Conservation (phyloP, 2,888 invertebrate genomes). For the Trissoscelio sp. region DNA sequence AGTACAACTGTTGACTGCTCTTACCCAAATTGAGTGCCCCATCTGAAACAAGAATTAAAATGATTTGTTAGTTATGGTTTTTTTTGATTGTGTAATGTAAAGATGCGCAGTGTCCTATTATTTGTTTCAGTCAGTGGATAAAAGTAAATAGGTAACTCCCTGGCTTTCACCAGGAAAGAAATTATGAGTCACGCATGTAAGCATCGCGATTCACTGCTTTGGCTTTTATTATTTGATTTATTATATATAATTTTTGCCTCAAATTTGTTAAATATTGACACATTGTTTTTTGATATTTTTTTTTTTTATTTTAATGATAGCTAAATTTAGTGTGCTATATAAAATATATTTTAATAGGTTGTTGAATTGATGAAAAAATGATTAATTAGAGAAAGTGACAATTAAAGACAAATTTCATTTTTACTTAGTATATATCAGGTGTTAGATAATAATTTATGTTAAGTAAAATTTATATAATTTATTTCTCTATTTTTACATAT, state of each 20-base stretch:
- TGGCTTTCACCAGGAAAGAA: slow-evolving; percentile 82
- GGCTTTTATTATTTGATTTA: too few relatives aligned
- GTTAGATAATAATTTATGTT: too few relatives aligned
- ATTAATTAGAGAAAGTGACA: slow-evolving; percentile 3
- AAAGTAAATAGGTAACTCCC: slow-evolving; percentile 73
- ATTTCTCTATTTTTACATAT: too few relatives aligned
- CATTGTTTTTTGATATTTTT: too few relatives aligned
- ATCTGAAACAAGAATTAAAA: slow-evolving; percentile 80
- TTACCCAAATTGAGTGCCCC: slow-evolving; percentile 82
- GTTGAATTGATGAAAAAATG: background rate
- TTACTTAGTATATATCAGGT: too few relatives aligned
- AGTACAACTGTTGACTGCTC: slow-evolving; percentile 48
- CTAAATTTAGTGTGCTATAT: background rate
- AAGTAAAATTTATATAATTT: too few relatives aligned
- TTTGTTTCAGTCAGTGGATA: slow-evolving; percentile 75
- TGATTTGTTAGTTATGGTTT: too few relatives aligned
- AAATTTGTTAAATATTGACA: too few relatives aligned
- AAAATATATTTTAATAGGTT: background rate
- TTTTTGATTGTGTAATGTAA: background rate
- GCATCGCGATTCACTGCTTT: slow-evolving; percentile 74
- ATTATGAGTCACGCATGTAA: slow-evolving; percentile 80
- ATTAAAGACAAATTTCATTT: too few relatives aligned
- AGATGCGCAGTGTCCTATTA: background rate
- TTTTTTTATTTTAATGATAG: background rate
- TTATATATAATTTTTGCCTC: too few relatives aligned